Percentiles rank a stretch among this genome's conserved stretches.
These are phyloP conservation scores for Trilocha varians DNA, from an alignment of 2,888 invertebrate genomes.

Conservation along the genomic window DNA sequence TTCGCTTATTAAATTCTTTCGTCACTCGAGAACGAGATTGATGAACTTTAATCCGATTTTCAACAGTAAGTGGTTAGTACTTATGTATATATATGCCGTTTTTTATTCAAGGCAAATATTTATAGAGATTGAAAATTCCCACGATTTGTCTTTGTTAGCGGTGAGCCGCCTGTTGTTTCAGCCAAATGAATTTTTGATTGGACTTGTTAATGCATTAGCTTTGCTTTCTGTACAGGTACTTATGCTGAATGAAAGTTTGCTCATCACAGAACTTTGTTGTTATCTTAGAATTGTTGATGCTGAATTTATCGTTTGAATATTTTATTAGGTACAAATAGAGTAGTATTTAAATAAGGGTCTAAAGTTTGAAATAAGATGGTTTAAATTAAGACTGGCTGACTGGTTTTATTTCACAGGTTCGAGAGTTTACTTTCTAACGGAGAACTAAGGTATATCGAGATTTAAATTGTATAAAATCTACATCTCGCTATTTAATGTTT, in stretches of 20 bases:
- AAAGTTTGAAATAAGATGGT: too few relatives aligned
- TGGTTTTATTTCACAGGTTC: too few relatives aligned
- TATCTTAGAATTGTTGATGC: too few relatives aligned
- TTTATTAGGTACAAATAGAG: too few relatives aligned
- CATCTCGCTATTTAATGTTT: too few relatives aligned
- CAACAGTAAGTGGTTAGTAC: slow-evolving; percentile 1
- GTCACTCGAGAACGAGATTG: slow-evolving; percentile 14
- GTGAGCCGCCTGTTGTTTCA: slow-evolving; percentile 8
- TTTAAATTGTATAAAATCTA: too few relatives aligned
- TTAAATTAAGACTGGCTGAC: too few relatives aligned
- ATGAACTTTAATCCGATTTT: slow-evolving; percentile 11
- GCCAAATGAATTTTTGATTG: slow-evolving; percentile 19
- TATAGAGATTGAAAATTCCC: slow-evolving; percentile 30
- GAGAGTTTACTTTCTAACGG: too few relatives aligned
- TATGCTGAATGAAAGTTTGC: background rate
- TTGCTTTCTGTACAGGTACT: background rate
- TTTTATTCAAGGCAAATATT: too few relatives aligned
- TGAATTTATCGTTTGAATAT: too few relatives aligned
- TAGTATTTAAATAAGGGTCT: too few relatives aligned
- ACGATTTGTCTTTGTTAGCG: slow-evolving; percentile 31
- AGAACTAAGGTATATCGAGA: too few relatives aligned
- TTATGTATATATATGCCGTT: background rate
- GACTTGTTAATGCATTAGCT: background rate
- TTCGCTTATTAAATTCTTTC: slow-evolving; percentile 25
- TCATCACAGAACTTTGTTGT: background rate